Evolutionary conservation across 1,140 invertebrate species (phyloP).

Genomic region (Littorina saxatilis): DNA sequence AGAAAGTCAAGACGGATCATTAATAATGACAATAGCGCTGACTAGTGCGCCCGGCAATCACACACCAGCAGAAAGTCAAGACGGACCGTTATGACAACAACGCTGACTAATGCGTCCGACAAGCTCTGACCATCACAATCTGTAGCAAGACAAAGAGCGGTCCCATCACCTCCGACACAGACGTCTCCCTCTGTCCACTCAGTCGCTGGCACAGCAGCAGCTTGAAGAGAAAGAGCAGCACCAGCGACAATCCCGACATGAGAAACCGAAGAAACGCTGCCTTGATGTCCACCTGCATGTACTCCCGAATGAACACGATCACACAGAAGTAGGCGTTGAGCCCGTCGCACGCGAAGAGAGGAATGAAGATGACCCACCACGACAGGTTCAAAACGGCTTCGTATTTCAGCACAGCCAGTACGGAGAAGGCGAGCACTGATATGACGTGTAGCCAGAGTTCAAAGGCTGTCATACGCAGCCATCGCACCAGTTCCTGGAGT

Average conservation of each 20-base stretch:
- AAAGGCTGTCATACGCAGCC: constrained; percentile 94
- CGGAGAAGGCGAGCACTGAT: constrained; percentile 88
- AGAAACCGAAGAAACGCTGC: constrained; percentile 85
- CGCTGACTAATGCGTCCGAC: constrained; percentile 91
- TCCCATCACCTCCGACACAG: constrained; percentile 94
- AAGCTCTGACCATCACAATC: constrained; percentile 92
- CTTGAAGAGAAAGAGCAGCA: constrained; percentile 93
- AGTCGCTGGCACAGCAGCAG: constrained; percentile 93
- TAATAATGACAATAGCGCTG: too few relatives aligned
- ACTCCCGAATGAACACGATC: constrained; percentile 95
- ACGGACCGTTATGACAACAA: too few relatives aligned
- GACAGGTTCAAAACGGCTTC: constrained; percentile 68
- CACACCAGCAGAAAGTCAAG: too few relatives aligned
- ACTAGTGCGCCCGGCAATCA: too few relatives aligned
- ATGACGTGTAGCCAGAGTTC: constrained; percentile 94
- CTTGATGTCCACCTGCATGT: constrained; percentile 80
- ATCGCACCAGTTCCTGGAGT: constrained; percentile 90
- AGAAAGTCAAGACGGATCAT: too few relatives aligned
- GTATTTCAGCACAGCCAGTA: constrained; percentile 84
- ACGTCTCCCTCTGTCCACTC: constrained; percentile 85
- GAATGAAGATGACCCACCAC: constrained; percentile 90
- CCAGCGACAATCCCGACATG: constrained; percentile 90
- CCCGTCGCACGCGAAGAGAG: constrained; percentile 93
- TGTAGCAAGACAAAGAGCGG: constrained; percentile 94
- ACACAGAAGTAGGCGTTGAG: constrained; percentile 95